These are phyloP conservation scores for Troilus luridus DNA, from an alignment of 2,888 invertebrate species.

Conservation along the genomic window DNA sequence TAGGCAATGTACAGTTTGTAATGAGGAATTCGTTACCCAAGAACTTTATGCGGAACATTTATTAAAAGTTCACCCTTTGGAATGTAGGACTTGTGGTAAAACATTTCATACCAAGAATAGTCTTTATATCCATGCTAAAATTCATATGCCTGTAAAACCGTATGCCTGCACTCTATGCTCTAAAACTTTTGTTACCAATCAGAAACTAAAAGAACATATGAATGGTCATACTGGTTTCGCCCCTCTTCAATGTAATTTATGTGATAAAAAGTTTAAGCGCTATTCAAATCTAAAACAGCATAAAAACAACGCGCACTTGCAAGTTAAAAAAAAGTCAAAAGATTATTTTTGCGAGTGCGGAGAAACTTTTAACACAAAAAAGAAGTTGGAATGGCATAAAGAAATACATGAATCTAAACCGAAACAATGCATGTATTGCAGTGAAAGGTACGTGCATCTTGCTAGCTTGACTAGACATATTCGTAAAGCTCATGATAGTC, in stretches of 20 bases:
- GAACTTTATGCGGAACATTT: constrained; percentile 81
- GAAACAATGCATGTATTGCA: constrained; percentile 87
- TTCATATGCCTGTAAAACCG: constrained; percentile 84
- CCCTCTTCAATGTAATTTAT: constrained; percentile 85
- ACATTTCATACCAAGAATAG: constrained; percentile 82
- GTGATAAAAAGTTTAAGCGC: constrained; percentile 84
- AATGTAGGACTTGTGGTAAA: constrained; percentile 87
- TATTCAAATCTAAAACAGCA: constrained; percentile 90
- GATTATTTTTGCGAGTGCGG: constrained; percentile 86
- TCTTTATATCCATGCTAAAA: constrained; percentile 79
- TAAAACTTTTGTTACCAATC: constrained; percentile 86
- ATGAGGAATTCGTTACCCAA: constrained; percentile 78
- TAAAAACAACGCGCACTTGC: constrained; percentile 82
- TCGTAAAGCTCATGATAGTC: constrained; percentile 65
- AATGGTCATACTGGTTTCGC: constrained; percentile 86
- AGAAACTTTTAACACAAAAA: constrained; percentile 85
- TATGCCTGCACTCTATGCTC: constrained; percentile 83
- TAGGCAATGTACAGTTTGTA: constrained; percentile 75
- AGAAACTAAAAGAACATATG: constrained; percentile 86
- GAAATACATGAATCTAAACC: constrained; percentile 88
- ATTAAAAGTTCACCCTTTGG: constrained; percentile 81
- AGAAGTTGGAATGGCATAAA: constrained; percentile 88
- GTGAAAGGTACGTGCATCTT: constrained; percentile 88
- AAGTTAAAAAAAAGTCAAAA: constrained; percentile 79
- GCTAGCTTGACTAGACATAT: constrained; percentile 86